These are phyloP conservation scores for Vesta saturnalis DNA, from an alignment of 2,888 invertebrate genomes.

Conservation along the genomic window DNA sequence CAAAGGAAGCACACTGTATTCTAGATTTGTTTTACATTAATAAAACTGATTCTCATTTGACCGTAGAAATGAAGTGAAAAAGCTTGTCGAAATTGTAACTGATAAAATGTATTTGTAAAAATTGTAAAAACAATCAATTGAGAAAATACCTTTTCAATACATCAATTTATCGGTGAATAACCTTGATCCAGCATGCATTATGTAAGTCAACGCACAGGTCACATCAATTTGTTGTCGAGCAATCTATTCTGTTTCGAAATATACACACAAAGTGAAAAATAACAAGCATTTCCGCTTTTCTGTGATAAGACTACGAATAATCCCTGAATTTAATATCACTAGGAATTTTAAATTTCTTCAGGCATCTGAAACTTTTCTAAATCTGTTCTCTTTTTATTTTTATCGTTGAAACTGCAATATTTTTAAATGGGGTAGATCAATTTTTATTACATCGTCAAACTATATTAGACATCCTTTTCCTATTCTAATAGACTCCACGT, in stretches of 20 bases:
- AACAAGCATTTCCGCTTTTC: constrained; percentile 21
- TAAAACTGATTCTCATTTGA: no score
- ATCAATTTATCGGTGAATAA: constrained; percentile 42
- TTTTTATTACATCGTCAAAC: no score
- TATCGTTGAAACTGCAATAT: no score
- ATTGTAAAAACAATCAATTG: constrained; percentile 25
- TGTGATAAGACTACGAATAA: neutral
- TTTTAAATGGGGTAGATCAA: no score
- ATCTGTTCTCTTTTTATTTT: neutral
- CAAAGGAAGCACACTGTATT: neutral
- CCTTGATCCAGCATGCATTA: constrained; percentile 48
- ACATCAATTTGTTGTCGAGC: constrained; percentile 50
- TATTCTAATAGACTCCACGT: no score
- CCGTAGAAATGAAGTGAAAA: no score
- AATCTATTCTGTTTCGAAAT: constrained; percentile 30
- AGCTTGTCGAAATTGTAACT: neutral
- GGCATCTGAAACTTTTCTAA: no score
- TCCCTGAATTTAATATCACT: constrained; percentile 1
- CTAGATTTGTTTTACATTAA: neutral
- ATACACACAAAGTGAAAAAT: constrained; percentile 19
- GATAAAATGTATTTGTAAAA: constrained; percentile 15
- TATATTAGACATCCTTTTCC: no score
- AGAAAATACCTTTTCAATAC: constrained; percentile 36
- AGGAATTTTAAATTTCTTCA: neutral
- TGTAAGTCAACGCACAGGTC: constrained; percentile 49